Conservation (phyloP, 2,888 invertebrate species). For the Pecten maximus region DNA sequence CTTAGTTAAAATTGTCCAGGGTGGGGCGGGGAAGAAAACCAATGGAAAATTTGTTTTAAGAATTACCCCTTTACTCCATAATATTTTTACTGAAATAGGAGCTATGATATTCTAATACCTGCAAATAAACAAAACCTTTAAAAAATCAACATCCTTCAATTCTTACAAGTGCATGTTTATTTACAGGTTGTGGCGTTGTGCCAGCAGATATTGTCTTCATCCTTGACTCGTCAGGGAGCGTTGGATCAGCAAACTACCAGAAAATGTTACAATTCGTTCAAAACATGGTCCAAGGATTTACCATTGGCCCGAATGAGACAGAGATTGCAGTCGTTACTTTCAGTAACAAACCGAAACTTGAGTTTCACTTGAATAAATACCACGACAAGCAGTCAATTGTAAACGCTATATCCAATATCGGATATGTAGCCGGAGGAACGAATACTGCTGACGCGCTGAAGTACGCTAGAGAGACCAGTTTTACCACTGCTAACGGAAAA, state of each 20-base stretch:
- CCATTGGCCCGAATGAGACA: constrained; percentile 59
- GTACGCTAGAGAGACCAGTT: constrained; percentile 69
- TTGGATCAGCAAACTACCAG: constrained; percentile 59
- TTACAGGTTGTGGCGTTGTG: constrained; percentile 54
- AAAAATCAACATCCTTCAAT: no score
- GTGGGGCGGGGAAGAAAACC: no score
- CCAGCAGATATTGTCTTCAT: constrained; percentile 68
- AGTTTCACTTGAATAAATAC: constrained; percentile 66
- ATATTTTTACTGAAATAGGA: no score
- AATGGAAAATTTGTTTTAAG: no score
- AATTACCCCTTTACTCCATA: no score
- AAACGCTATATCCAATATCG: constrained; percentile 52
- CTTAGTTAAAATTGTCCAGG: no score
- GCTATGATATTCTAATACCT: no score
- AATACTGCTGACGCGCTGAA: constrained; percentile 67
- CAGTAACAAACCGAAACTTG: constrained; percentile 54
- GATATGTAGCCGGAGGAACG: constrained; percentile 63
- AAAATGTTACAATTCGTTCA: constrained; percentile 62
- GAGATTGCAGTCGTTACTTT: constrained; percentile 64
- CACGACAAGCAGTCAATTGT: constrained; percentile 50
- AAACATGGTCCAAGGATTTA: constrained; percentile 57
- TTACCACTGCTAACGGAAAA: constrained; percentile 69
- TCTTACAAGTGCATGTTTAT: no score
- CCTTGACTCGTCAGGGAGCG: constrained; percentile 65
- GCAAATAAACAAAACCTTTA: no score